Evolutionary conservation across 2,888 invertebrate species (phyloP).

Genomic region (Nymphalis c-album): DNA sequence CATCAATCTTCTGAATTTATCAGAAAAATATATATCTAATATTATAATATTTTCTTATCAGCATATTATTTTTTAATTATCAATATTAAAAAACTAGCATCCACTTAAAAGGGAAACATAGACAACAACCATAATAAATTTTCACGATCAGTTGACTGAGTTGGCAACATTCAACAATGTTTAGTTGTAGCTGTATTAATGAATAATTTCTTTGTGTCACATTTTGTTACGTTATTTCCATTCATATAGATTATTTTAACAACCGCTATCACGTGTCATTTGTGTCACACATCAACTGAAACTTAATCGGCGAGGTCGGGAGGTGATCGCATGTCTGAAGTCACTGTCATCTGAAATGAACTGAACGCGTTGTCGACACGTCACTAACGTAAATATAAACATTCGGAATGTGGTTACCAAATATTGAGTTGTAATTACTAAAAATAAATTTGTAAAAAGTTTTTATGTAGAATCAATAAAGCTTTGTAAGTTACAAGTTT

Average conservation of each 20-base stretch:
- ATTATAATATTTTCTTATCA: too few relatives aligned
- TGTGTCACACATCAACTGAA: slow-evolving; percentile 39
- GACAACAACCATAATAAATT: too few relatives aligned
- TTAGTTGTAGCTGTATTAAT: too few relatives aligned
- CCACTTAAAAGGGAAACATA: too few relatives aligned
- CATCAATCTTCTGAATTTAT: not conserved
- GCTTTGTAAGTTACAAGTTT: too few relatives aligned
- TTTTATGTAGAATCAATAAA: not conserved
- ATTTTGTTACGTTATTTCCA: too few relatives aligned
- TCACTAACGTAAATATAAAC: slow-evolving; percentile 32
- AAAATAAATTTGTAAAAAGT: not conserved
- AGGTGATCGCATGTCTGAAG: slow-evolving; percentile 62
- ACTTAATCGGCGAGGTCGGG: slow-evolving; percentile 54
- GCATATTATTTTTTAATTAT: too few relatives aligned
- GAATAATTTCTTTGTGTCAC: too few relatives aligned
- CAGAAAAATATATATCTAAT: not conserved
- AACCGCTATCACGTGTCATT: slow-evolving; percentile 5
- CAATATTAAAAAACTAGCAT: too few relatives aligned
- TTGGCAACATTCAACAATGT: too few relatives aligned
- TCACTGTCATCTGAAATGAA: slow-evolving; percentile 62
- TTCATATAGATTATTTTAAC: too few relatives aligned
- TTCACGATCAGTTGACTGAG: too few relatives aligned
- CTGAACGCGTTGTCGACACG: slow-evolving; percentile 66
- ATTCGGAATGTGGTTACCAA: slow-evolving; percentile 27
- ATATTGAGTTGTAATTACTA: slow-evolving; percentile 2